Evolutionary conservation across 2,888 invertebrate genomes (phyloP).

Genomic region (Acleris laterana): DNA sequence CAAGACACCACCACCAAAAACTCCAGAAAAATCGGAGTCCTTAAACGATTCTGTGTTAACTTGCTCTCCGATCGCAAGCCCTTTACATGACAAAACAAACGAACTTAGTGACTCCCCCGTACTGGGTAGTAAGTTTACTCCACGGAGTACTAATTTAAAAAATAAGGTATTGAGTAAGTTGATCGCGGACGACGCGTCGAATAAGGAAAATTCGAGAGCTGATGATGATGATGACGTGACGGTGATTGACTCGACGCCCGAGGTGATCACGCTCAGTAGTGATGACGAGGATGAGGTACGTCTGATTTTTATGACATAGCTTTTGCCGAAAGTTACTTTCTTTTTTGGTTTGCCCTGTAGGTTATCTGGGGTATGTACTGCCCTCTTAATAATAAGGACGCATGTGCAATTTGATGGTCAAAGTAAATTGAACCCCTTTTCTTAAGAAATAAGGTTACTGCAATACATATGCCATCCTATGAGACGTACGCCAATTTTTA

Average conservation of each 20-base stretch:
- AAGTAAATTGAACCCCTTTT: no score
- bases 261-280: conserved; percentile 76
- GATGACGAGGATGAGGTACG: conserved; percentile 73
- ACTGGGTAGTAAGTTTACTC: conserved; percentile 25
- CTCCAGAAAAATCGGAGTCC: conserved; percentile 1
- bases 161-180: conserved; percentile 48
- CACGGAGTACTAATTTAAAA: conserved; percentile 37
- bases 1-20: neutral
- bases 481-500: no score
- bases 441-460: no score
- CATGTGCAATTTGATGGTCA: no score
- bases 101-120: conserved; percentile 37
- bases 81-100: conserved; percentile 56
- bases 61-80: conserved; percentile 70
- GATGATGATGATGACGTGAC: conserved; percentile 72
- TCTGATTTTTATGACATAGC: neutral
- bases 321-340: no score
- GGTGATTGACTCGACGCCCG: conserved; percentile 65
- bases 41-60: conserved; percentile 54
- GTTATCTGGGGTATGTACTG: no score
- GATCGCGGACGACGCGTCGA: conserved; percentile 35
- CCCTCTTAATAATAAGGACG: no score
- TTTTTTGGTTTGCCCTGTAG: no score
- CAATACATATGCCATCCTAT: no score
- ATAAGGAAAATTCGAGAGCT: conserved; percentile 46